Evolutionary conservation across 2,888 invertebrate genomes (phyloP), one percentile per base, ranked within the genome.

Genomic region (Dioctria linearis): DNA sequence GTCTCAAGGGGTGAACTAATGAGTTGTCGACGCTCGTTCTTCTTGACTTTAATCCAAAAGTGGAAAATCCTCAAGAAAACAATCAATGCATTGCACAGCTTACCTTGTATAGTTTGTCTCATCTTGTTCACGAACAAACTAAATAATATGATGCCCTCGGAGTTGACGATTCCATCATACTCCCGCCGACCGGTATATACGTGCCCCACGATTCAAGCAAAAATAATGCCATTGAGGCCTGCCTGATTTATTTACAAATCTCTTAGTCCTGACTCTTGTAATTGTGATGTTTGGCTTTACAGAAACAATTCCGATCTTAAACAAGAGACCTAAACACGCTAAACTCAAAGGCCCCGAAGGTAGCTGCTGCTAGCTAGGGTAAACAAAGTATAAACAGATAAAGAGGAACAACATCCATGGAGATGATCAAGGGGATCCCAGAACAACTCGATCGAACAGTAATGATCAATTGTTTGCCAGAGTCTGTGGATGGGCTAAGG

Each of bases 161-260:
- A 71, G 61, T 40, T 65, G 78, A 78, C n/a, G 61, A 75, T 46
- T 75, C 61, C 78, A 4, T 65, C 39, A 25, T 25, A 42, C 6
- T 37, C 39, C 25, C 25, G 25, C 25, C 25, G 25, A 25, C 25
- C 25, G 25, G 25, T 25, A 25, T 25, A 25, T 25, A 40, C 39
- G 49, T 40, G n/a, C 9, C 65, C 37, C 63, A 78, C 65, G 78
- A 66, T 37, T 51, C 8, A 40, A 6, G 66, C 25, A 25, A 25
- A 25, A 25, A 25, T 25, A 78, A 54, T 40, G 66, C 66, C 51
- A 65, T 78, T 43, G 63, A 49, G 63, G 37, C 54, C 8, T 37
- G 40, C 54, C 57, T 79, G 79, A 79, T 79, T 79, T 79, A 79
- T 79, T 79, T 79, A 79, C 79, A 79, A 69, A 69, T 79, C 69